Evolutionary conservation across 2,113 vertebrate species (phyloP).

Genomic region (Entelurus aequoreus): DNA sequence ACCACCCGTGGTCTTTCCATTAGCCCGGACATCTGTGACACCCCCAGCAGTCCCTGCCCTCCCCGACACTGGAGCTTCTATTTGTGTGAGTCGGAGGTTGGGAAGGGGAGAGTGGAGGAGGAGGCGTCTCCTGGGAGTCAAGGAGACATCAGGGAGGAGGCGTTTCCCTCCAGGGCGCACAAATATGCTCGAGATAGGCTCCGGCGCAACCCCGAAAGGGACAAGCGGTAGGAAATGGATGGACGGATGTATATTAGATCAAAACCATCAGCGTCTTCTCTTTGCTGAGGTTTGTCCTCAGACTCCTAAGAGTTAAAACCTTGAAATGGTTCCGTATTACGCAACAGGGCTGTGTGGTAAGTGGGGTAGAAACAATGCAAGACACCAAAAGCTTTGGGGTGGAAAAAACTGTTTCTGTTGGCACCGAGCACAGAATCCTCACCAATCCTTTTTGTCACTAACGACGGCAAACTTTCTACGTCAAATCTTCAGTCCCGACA

Average conservation of each 20-base stretch:
- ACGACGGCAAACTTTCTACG: not conserved
- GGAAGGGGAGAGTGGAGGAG: slow-evolving; percentile 12
- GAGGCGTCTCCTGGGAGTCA: slow-evolving; percentile 49
- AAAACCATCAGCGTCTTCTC: slow-evolving; percentile 31
- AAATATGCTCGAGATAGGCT: slow-evolving; percentile 33
- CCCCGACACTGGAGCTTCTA: slow-evolving; percentile 25
- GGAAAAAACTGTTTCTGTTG: not conserved
- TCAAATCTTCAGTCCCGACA: not conserved
- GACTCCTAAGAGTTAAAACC: not conserved
- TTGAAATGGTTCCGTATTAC: slow-evolving; percentile 23
- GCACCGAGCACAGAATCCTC: not conserved
- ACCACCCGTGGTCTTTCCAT: slow-evolving; percentile 52
- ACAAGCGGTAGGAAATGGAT: no score
- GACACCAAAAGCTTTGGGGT: not conserved
- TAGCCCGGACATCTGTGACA: slow-evolving; percentile 61
- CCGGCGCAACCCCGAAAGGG: no score
- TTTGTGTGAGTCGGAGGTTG: not conserved
- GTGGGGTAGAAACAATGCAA: slow-evolving; percentile 37
- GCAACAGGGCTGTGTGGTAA: slow-evolving; percentile 27
- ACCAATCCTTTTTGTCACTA: slow-evolving; percentile 5
- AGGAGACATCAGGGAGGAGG: slow-evolving; percentile 50
- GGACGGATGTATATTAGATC: slow-evolving; percentile 39
- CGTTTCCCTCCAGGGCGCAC: slow-evolving; percentile 46
- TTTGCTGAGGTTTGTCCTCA: slow-evolving; percentile 19
- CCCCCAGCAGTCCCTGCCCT: slow-evolving; percentile 38